Evolutionary conservation across 2,888 invertebrate species (phyloP).

Genomic region (Sphaeridia pumilis): DNA sequence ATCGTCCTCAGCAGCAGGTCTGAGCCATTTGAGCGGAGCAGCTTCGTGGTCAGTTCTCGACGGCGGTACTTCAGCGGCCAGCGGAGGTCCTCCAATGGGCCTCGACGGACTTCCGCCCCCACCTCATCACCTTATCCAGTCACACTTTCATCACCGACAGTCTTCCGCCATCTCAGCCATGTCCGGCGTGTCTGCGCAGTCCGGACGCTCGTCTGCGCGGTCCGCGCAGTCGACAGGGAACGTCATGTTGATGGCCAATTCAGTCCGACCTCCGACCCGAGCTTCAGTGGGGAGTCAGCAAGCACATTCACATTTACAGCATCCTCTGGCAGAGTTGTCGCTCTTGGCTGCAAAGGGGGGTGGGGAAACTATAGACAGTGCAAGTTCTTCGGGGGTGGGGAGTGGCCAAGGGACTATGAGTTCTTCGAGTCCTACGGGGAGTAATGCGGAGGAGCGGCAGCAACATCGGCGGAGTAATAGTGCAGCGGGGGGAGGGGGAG

Average conservation of each 20-base stretch:
- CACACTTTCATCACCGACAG: constrained; percentile 1
- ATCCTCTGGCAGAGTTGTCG: constrained; percentile 23
- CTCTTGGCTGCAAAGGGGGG: constrained; percentile 24
- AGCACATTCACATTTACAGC: background rate
- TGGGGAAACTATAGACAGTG: constrained; percentile 32
- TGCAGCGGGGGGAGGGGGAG: too few species aligned
- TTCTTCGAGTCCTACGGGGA: constrained; percentile 32
- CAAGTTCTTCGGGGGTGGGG: constrained; percentile 17
- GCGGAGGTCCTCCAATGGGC: background rate
- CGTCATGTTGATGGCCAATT: constrained; percentile 4
- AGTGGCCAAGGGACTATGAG: constrained; percentile 28
- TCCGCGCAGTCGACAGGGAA: background rate
- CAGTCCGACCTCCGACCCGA: too few species aligned
- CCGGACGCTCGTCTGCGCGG: too few species aligned
- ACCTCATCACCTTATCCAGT: background rate
- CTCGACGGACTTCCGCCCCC: background rate
- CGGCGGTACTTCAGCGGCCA: constrained; percentile 5
- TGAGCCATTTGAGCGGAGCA: constrained; percentile 26
- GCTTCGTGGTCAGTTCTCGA: constrained; percentile 27
- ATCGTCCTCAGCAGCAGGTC: constrained; percentile 22
- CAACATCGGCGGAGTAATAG: too few species aligned
- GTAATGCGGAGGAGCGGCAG: constrained; percentile 26
- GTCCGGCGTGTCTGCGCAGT: too few species aligned
- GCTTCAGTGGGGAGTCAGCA: background rate
- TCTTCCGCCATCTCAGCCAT: background rate